Evolutionary conservation across 2,113 vertebrate genomes (phyloP), one percentile per base, ranked within the genome.

Genomic region (Carassius auratus): DNA sequence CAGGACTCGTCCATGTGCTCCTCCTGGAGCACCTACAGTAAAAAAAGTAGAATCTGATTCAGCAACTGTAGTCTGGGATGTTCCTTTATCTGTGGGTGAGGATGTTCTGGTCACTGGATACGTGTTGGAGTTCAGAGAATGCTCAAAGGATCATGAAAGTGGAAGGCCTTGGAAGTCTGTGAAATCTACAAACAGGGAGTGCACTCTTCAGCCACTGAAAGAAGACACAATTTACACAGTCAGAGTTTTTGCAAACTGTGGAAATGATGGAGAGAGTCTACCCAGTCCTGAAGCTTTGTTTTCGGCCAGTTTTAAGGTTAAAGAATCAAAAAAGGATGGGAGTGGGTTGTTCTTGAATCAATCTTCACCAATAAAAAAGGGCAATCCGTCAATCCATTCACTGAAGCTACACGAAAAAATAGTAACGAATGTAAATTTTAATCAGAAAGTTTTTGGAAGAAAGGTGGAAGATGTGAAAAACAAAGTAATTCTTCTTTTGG

Each of bases 401-500:
- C 17, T 90, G 26, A 1, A 0, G 1, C 42, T 89, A 4, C 81
- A 88, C 15, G 10, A 15, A 12, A 59, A 71, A 23, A 61, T 75
- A 2, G 10, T 17, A 30, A 38, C 71, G 1, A 71, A 5, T 80
- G 23, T 61, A 0, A 19, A 48, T 62, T 78, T 87, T 62, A 26
- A 62, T 17, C 76, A 87, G 21, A 81, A 61, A 45, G 82, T 57
- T 3, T 90, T 89, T 55, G 89, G 87, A 12, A 76, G 7, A 64
- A 85, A 87, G 14, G 86, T 85, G 30, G 85, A 88, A 38, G 73
- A 84, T 52, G 52, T 38, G 42, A 84, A 87, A 74, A 87, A 84
- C 69, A 90, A 90, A 69, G 88, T 89, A 0, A 80, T 90, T 15
- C 62, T 90, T 48, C 69, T 90, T 38, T 45, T 90, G n/a, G 89